These are phyloP conservation scores for Sialia sialis DNA, from an alignment of 2,113 vertebrate genomes.

Conservation along the genomic window DNA sequence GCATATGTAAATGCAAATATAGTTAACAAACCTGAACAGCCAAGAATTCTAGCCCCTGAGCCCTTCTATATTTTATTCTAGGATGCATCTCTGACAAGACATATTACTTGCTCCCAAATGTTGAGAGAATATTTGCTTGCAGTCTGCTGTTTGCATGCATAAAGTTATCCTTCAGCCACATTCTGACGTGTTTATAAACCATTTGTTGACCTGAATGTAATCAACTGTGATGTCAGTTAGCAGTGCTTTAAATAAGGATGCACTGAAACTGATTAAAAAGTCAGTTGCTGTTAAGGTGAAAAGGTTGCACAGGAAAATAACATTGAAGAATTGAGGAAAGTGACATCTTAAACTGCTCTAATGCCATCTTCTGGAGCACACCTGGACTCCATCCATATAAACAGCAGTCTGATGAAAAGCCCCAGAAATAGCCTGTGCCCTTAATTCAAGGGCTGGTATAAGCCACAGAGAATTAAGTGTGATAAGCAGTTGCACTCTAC, in stretches of 20 bases:
- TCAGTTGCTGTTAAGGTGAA: background rate
- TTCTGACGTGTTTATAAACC: background rate
- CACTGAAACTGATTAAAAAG: background rate
- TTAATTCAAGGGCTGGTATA: background rate
- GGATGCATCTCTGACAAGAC: background rate
- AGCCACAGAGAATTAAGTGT: background rate
- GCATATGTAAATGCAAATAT: background rate
- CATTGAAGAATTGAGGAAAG: background rate
- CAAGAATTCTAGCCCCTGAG: background rate
- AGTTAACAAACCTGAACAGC: background rate
- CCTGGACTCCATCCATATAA: background rate
- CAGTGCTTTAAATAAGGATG: background rate
- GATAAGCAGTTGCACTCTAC: background rate
- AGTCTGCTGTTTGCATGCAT: background rate
- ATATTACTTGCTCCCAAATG: background rate
- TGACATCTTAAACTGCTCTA: background rate
- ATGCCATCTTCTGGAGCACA: background rate
- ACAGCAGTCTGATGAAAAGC: background rate
- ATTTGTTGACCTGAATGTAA: background rate
- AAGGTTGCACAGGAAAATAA: background rate
- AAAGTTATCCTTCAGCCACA: background rate
- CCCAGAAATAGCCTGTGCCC: background rate
- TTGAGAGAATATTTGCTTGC: background rate
- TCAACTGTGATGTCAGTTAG: background rate
- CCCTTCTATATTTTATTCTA: background rate